phyloP scores from a whole-genome alignment of 1,140 invertebrate species.

The Lerema accius region DNA sequence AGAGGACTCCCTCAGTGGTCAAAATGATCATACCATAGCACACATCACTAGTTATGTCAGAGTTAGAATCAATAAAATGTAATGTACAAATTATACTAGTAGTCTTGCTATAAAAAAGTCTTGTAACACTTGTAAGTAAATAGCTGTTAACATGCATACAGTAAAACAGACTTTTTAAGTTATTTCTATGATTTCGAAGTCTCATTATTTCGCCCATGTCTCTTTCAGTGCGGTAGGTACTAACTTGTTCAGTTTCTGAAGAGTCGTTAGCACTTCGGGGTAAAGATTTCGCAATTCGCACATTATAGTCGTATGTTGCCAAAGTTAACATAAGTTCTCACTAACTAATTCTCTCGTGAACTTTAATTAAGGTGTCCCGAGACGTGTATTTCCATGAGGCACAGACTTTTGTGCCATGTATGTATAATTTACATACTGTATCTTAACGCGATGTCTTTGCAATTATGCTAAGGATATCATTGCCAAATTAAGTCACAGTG shows the following conservation, averaged over 20 bases:
- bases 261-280: conserved; percentile 23
- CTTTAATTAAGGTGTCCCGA: conserved; percentile 21
- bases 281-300: conserved; percentile 21
- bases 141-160: no score
- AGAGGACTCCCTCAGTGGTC: no score
- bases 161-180: neutral
- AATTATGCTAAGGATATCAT: no score
- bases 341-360: conserved; percentile 19
- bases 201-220: neutral
- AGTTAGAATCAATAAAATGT: no score
- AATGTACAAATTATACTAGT: no score
- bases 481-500: no score
- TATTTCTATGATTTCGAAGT: neutral
- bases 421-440: neutral
- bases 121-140: no score
- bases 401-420: neutral
- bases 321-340: conserved; percentile 18
- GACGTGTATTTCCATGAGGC: neutral
- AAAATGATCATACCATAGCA: no score
- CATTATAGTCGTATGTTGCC: conserved; percentile 6
- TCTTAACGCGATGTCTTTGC: neutral
- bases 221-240: neutral
- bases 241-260: conserved; percentile 17
- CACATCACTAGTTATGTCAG: no score
- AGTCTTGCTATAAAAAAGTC: no score